phyloP scores from a whole-genome alignment of 2,113 vertebrate genomes.

The Grus americana region DNA sequence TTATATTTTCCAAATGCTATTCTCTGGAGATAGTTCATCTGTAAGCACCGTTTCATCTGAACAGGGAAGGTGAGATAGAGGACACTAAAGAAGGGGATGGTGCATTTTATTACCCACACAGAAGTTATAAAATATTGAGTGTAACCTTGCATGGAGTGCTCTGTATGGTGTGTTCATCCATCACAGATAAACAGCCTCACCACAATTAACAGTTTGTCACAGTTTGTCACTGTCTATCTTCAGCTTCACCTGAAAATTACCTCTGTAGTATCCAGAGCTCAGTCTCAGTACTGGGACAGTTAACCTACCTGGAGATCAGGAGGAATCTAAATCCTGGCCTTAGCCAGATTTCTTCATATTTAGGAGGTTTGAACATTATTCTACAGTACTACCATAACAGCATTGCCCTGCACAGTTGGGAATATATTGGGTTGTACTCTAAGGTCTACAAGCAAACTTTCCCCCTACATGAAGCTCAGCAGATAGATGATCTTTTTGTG shows the following conservation, averaged over 20 bases:
- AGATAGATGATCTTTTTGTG: not conserved
- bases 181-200: not conserved
- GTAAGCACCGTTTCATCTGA: not conserved
- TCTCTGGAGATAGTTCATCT: not conserved
- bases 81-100: not conserved
- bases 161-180: not conserved
- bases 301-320: not conserved
- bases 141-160: slow-evolving; percentile 1
- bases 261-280: not conserved
- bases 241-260: not conserved
- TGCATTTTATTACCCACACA: not conserved
- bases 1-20: not conserved
- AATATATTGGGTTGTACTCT: not conserved
- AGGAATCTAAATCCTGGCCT: not conserved
- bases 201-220: slow-evolving; percentile 32
- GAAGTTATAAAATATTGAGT: slow-evolving; percentile 39
- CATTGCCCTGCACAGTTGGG: not conserved
- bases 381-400: not conserved
- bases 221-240: slow-evolving; percentile 7
- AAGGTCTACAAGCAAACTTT: not conserved
- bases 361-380: not conserved
- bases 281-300: not conserved
- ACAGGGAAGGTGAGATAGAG: slow-evolving; percentile 28
- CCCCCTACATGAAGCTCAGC: not conserved
- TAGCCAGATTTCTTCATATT: not conserved